Evolutionary conservation across 2,888 invertebrate species (phyloP), one percentile per base, ranked within the genome.

Genomic region (Dolichopus griseipennis): DNA sequence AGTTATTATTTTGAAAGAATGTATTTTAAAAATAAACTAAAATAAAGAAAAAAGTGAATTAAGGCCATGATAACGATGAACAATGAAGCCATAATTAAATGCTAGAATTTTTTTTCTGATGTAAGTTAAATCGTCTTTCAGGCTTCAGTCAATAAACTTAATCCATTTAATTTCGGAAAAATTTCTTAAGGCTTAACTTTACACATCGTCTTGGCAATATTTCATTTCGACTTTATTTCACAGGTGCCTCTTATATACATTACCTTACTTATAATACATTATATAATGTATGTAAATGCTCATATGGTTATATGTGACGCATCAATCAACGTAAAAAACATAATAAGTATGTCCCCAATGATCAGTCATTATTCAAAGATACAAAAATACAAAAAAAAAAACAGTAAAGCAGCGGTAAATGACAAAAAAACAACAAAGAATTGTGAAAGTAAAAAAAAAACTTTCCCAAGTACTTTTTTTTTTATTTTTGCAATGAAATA

Each of bases 311-410:
- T 37, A 18, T 52, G 52, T 52, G 12, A 52, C 52, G 18, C 52
- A 52, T 52, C 52, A 52, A 52, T 52, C 52, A 52, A 52, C 52
- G 6, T 52, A 52, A 52, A 27, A 52, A 52, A 52, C 18, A 52
- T 52, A 52, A 52, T 52, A 52, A 52, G 52, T 52, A 52, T 52
- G 52, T 52, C 52, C 52, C 52, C 52, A 52, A 52, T 52, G 52
- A 52, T 52, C 52, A 52, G 52, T 52, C 52, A 52, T 52, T 52
- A 52, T 52, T 52, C 52, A 52, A 52, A 52, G 37, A 37, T 37
- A 12, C 8, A 10, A 52, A 52, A 18, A 52, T 12, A 52, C 18
- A 18, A 52, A 7, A 7, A 52, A n/a, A 52, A 37, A 52, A 12
- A 52, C 3, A 52, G 18, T 18, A 9, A 52, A 18, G 1, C 3